A percentile compares a stretch with the other conserved stretches of the same genome.
Evolutionary conservation across 1,140 invertebrate genomes (phyloP).

Genomic region (Prorops nasuta): DNA sequence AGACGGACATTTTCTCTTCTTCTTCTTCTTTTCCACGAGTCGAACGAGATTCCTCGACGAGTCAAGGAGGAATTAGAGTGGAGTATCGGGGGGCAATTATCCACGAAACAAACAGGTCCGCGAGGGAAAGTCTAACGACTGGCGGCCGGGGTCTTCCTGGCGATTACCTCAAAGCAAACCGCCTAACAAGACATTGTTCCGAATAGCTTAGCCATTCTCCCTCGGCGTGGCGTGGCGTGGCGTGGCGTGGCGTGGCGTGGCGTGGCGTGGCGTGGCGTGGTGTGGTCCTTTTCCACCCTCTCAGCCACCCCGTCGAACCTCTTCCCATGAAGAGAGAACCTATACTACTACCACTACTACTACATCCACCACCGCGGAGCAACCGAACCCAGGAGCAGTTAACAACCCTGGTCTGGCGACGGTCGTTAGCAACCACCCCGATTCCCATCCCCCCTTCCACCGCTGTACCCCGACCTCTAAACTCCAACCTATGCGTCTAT

Average conservation of each 20-base stretch:
- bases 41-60: no score
- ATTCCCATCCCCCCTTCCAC: constrained; percentile 10
- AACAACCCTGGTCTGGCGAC: constrained; percentile 46
- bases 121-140: constrained; percentile 40
- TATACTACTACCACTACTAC: no score
- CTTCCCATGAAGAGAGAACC: no score
- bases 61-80: background rate
- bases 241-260: no score
- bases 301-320: constrained; percentile 16
- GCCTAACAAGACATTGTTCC: constrained; percentile 52
- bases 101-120: constrained; percentile 35
- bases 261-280: no score
- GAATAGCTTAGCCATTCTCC: constrained; percentile 43
- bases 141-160: constrained; percentile 29
- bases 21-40: no score
- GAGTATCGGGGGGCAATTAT: constrained; percentile 28
- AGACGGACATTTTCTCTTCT: no score
- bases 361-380: constrained; percentile 28
- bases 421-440: constrained; percentile 48
- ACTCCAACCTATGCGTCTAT: constrained; percentile 4
- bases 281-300: constrained; percentile 25
- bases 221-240: constrained; percentile 18
- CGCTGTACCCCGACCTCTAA: constrained; percentile 1
- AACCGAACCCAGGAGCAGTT: constrained; percentile 40
- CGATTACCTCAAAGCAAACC: constrained; percentile 50